Conservation (phyloP, 2,888 invertebrate genomes). For the Rotaria magnacalcarata region DNA sequence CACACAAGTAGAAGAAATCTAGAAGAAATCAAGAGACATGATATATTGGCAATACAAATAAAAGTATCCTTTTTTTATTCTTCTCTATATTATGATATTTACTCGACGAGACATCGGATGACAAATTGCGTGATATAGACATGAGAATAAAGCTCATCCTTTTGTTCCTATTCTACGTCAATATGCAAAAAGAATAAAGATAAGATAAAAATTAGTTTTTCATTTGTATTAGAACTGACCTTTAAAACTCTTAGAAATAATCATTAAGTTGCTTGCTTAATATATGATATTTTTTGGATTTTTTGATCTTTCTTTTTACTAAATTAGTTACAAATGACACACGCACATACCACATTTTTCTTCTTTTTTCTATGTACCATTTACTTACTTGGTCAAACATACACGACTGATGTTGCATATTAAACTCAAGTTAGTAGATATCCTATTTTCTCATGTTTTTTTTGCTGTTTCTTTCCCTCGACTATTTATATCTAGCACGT, state of each 20-base stretch:
- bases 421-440: neutral
- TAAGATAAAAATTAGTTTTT: conserved; percentile 12
- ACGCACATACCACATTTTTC: neutral
- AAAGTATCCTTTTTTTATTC: neutral
- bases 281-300: neutral
- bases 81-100: neutral
- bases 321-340: neutral
- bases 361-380: neutral
- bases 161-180: neutral
- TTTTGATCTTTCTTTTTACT: neutral
- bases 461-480: neutral
- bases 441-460: neutral
- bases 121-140: conserved; percentile 11
- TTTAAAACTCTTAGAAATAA: neutral
- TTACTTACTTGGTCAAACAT: neutral
- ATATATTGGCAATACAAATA: neutral
- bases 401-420: neutral
- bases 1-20: neutral
- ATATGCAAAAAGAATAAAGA: conserved; percentile 3
- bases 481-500: neutral
- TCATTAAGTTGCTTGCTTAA: neutral
- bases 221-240: conserved; percentile 3
- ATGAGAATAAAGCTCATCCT: neutral
- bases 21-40: neutral
- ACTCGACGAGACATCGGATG: neutral